Evolutionary conservation across 2,797 vertebrate species (phyloP), one percentile per base, ranked within the genome.

Genomic region (Onychomys torridus): DNA sequence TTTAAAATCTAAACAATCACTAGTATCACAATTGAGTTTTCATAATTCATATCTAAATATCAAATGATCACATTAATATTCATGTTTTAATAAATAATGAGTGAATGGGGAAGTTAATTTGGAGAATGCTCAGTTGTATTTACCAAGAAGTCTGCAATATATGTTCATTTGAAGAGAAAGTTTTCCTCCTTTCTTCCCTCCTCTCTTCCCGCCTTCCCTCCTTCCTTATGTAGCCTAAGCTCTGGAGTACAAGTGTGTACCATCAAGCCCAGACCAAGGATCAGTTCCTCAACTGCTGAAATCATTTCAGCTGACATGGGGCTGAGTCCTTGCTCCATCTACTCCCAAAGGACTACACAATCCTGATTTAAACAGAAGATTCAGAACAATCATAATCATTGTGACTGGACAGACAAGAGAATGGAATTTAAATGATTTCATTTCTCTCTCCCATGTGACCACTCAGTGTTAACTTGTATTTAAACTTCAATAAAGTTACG

Each of bases 21-120:
- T 87, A 1, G 2, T 43, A 76, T 59, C 85, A 91, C 55, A 78
- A 82, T 1, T 61, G 49, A 79, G 7, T 76, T 89, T 85, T 82
- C 52, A 93, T 91, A 69, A 49, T 76, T 46, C 1, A n/a, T n/a
- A 40, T 43, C 3, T 40, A 19, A 71, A 37, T 27, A 83, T 84
- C 57, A 91, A 82, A 59, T 87, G 37, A 63, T 6, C 46, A 78
- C 2, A 65, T 63, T 81, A 69, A 67, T 57, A 81, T 17, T 75
- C 37, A 46, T 79, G 23, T 85, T 89, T 94, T 88, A 89, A 49
- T 82, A 89, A 84, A 73, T 71, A 89, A 87, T 75, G 43, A 81
- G 34, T 84, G 63, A 21, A 63, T 34, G 0, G 6, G 77, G 73
- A 95, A 81, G 27, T 73, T 91, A 63, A 83, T 37, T 67, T 61